Conservation (phyloP, 1,140 invertebrate species). For the Hylaeus volcanicus region DNA sequence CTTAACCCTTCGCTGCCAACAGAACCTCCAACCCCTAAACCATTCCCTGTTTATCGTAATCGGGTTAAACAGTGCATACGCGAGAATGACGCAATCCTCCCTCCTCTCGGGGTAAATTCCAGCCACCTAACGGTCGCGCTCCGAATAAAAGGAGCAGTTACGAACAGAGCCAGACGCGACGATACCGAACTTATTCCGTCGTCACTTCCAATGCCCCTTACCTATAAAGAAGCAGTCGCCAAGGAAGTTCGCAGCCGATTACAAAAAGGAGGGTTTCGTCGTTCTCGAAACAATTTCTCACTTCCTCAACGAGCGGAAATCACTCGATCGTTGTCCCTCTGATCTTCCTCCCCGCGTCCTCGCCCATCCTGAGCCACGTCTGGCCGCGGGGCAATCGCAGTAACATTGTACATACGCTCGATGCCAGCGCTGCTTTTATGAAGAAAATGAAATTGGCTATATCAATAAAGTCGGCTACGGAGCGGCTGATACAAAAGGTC, state of each 20-base stretch:
- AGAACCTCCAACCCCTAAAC: no score
- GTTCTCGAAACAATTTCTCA: background rate
- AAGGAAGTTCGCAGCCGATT: background rate
- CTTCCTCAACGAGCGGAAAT: constrained; percentile 15
- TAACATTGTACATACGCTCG: background rate
- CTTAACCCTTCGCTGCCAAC: no score
- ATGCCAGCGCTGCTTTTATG: background rate
- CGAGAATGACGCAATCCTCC: no score
- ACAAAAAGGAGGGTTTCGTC: background rate
- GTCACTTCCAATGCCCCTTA: no score
- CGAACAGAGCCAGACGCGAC: no score
- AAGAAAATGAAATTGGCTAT: constrained; percentile 63
- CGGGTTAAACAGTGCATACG: no score
- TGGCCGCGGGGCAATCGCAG: background rate
- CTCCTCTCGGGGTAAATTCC: no score
- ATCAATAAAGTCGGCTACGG: constrained; percentile 51
- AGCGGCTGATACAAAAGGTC: background rate
- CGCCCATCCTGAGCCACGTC: constrained; percentile 1
- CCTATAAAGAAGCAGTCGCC: background rate
- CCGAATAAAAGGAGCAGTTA: no score
- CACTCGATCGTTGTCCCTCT: constrained; percentile 21
- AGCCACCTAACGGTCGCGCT: no score
- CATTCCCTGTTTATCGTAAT: no score
- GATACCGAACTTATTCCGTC: no score
- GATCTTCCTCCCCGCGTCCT: background rate